A percentile compares a stretch with the other conserved stretches of the same genome.
Evolutionary conservation across 35 echinoderm and acorn worm genomes (phyloP).

Genomic region (Apostichopus parvimensis): DNA sequence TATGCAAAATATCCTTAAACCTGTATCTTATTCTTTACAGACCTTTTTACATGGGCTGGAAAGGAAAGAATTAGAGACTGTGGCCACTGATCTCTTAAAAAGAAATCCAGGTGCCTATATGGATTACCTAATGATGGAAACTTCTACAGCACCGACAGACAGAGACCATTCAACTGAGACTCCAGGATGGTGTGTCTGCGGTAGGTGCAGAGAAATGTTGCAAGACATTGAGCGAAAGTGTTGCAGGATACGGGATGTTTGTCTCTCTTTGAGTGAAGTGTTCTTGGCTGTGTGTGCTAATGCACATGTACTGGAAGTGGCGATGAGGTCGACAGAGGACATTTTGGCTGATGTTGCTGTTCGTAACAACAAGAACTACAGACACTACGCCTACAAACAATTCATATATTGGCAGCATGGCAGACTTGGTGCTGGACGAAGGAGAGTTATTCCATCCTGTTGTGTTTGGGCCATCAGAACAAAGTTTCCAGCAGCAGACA

Average conservation of each 20-base stretch:
- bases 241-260: slow-evolving; percentile 3
- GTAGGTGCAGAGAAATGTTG: slow-evolving; percentile 11
- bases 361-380: background rate
- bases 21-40: too few species aligned
- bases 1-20: too few species aligned
- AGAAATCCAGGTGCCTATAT: background rate
- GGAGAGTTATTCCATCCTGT: background rate
- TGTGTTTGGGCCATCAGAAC: background rate
- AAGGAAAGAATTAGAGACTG: background rate
- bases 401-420: background rate
- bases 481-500: background rate
- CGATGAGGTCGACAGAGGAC: slow-evolving; percentile 34
- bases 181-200: slow-evolving; percentile 48
- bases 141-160: background rate
- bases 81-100: background rate
- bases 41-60: background rate
- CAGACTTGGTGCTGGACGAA: background rate
- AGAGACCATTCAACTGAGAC: background rate
- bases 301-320: slow-evolving; percentile 44
- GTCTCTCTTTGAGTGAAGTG: background rate
- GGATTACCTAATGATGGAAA: background rate
- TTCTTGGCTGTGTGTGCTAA: slow-evolving; percentile 26
- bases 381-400: background rate
- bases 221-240: slow-evolving; percentile 21
- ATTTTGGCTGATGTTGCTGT: background rate